Evolutionary conservation across 2,113 vertebrate genomes (phyloP).

Genomic region (Ameiurus melas): DNA sequence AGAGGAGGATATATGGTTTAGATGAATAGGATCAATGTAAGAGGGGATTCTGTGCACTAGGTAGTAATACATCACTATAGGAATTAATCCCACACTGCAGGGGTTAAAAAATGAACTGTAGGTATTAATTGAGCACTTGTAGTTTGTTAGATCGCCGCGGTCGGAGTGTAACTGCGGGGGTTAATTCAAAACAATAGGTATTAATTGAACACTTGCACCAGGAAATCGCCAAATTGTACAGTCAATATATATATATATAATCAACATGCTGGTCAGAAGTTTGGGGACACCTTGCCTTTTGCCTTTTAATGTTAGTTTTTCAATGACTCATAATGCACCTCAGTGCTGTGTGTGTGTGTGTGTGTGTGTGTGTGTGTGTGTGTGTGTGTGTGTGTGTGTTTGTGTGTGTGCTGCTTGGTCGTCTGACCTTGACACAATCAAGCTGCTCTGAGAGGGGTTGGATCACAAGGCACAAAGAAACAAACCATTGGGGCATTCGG

Average conservation of each 20-base stretch:
- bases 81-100: conserved; percentile 9
- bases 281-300: neutral
- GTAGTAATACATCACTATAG: conserved; percentile 15
- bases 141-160: neutral
- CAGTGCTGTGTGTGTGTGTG: conserved; percentile 6
- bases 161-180: neutral
- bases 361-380: conserved; percentile 23
- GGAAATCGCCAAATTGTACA: neutral
- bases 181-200: conserved; percentile 27
- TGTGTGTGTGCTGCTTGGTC: no score
- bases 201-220: conserved; percentile 12
- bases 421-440: neutral
- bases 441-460: neutral
- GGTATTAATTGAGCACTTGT: conserved; percentile 18
- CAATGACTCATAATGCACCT: neutral
- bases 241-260: conserved; percentile 3
- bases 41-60: neutral
- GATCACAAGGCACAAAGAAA: neutral
- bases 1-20: neutral
- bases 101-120: neutral
- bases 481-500: neutral
- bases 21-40: neutral
- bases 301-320: neutral
- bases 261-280: neutral
- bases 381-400: neutral